Base-by-base conservation (phyloP, 1,140 invertebrate genomes). In the Pseudomyrmex pallidus region DNA sequence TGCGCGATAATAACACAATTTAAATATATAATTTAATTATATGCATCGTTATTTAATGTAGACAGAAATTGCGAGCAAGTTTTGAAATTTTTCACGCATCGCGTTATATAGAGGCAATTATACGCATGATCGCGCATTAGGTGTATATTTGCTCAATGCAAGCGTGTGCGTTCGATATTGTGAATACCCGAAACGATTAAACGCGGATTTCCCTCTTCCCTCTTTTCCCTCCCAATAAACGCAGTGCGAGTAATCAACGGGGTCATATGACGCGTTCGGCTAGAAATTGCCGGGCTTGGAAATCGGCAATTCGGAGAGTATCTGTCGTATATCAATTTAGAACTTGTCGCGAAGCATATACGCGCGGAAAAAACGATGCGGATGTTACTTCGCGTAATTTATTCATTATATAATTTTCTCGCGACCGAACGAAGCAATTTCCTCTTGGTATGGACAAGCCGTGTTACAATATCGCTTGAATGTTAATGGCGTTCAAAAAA, bases 171-270 rank as follows among this genome's bases (percentile, higher is more conserved):
- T 56, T 77, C 59, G 25, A 77, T 50, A 83, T 66, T 61, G 35
- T 52, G 85, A 78, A 72, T 66, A 59, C 22, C 52, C 22, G 66
- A 73, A 72, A 64, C 67, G 64, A 66, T 84, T 86, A 78, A 78
- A 77, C 82, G 82, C 82, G 82, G 68, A 77, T 86, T 63, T 68
- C 44, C 50, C 17, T 59, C 35, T 35, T 35, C 35, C 35, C 5
- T 3, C 35, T 35, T 7, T 35, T 35, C 35, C 35, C 5, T 7
- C 35, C 5, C 35, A 35, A 50, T 74, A 59, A 85, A 61, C 50
- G 68, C 57, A 46, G 78, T 54, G 57, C 22, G 61, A 56, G 70
- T 74, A 82, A 82, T 82, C 78, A 74, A 74, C 17, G 20, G 2
- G 48, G 54, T 74, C 17, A 74, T 63, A 74, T 20, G 76, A 80